Evolutionary conservation across 2,113 vertebrate genomes (phyloP).

Genomic region (Colius striatus): DNA sequence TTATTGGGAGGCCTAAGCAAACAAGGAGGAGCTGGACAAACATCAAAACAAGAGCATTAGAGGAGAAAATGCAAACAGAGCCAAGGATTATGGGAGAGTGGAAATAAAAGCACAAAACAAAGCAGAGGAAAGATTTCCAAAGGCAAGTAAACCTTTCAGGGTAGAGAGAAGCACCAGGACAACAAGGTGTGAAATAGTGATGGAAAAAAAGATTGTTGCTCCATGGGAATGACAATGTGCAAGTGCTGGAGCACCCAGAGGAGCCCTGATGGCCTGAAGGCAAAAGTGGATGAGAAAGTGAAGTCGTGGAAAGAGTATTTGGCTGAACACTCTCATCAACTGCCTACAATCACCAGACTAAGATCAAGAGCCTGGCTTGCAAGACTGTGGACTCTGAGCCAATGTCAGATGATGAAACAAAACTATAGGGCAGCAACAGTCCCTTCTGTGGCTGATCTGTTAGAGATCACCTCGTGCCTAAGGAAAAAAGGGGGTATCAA

Average conservation of each 20-base stretch:
- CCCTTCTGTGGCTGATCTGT: not conserved
- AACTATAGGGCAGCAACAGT: not conserved
- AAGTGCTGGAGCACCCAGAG: not conserved
- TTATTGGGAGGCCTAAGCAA: constrained; percentile 58
- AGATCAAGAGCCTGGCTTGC: not conserved
- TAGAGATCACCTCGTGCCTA: not conserved
- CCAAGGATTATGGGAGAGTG: constrained; percentile 25
- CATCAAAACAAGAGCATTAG: constrained; percentile 60
- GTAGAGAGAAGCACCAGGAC: not conserved
- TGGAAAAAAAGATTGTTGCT: not conserved
- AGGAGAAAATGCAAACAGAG: constrained; percentile 45
- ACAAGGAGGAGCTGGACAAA: constrained; percentile 65
- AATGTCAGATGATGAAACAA: not conserved
- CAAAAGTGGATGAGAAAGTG: not conserved
- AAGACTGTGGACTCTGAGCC: not conserved
- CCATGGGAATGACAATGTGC: not conserved
- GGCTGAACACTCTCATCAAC: not conserved
- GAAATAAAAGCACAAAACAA: constrained; percentile 49
- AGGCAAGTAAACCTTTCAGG: not conserved
- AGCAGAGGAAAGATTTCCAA: constrained; percentile 34
- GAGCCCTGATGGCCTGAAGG: not conserved
- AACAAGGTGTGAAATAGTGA: not conserved
- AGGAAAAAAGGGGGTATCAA: not conserved
- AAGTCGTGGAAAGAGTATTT: not conserved
- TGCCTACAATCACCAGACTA: not conserved